Base-by-base conservation (phyloP, 2,888 invertebrate genomes). In the Aphodius granarius region DNA sequence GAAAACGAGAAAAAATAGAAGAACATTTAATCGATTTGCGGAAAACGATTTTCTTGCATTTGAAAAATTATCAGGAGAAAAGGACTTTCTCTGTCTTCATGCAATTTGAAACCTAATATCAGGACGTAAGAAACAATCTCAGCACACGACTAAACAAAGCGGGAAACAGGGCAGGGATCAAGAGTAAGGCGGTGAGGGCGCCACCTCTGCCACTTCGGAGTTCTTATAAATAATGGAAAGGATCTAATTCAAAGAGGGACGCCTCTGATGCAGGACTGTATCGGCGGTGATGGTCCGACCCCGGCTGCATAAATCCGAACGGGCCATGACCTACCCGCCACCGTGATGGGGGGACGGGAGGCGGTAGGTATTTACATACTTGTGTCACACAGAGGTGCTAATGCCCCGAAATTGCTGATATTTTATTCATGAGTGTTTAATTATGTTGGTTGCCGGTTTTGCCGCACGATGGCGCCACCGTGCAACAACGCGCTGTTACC, bases 361-460 rank as follows among this genome's bases (percentile, higher is more conserved):
- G 20, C 21, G 68, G 20, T 21, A 68, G 79, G 77, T 79, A 80
- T 80, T 80, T 80, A 79, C 80, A 80, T 80, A 80, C 78, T 80
- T 78, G 78, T 79, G 78, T 78, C 79, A 78, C 78, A 78, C 76
- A 78, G 81, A 81, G 81, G 81, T 81, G 81, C 78, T 82, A 82
- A 82, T 81, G 80, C 81, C 81, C 79, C 79, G 77, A 81, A 81
- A 81, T 82, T 82, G 80, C 80, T 77, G 78, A 82, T 82, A 80
- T 82, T 82, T 82, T 81, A 82, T 82, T 82, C 82, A 82, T 80
- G 79, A 75, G 76, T 73, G 74, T 79, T 79, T 80, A 78, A 80
- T 80, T 80, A 80, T 78, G 79, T 79, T 43, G 66, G 68, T 68
- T 68, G 68, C 22, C 21, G 68, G 68, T 22, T 20, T 21, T 22